Conservation (phyloP, 2,113 vertebrate genomes). For the Oryzias javanicus region DNA sequence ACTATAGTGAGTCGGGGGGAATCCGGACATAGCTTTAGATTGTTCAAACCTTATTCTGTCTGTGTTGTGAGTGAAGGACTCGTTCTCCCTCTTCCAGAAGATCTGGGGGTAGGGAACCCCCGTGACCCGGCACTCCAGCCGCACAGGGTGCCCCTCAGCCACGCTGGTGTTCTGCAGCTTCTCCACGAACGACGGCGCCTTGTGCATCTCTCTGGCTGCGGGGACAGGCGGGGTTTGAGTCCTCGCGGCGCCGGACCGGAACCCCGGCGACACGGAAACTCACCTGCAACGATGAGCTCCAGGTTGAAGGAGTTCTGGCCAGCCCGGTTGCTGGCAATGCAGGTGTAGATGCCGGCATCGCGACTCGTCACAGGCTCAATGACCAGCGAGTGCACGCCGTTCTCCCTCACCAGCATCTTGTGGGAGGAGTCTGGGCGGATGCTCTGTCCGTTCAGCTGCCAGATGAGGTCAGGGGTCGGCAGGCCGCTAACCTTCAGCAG, state of each 20-base stretch:
- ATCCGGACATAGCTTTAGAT: too few species aligned
- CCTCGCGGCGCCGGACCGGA: not conserved
- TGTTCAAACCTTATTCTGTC: constrained; percentile 87
- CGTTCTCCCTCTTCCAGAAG: constrained; percentile 98
- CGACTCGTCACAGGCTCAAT: constrained; percentile 90
- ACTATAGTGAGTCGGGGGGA: too few species aligned
- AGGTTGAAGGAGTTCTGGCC: constrained; percentile 96
- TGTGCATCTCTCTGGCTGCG: constrained; percentile 94
- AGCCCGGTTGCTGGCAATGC: constrained; percentile 91
- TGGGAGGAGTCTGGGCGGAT: constrained; percentile 90
- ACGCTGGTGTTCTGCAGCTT: constrained; percentile 98
- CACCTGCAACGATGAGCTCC: constrained; percentile 96
- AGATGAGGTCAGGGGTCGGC: constrained; percentile 93
- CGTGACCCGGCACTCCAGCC: constrained; percentile 89
- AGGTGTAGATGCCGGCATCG: constrained; percentile 94
- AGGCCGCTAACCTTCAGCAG: constrained; percentile 88
- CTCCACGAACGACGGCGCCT: constrained; percentile 88
- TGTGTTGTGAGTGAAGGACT: constrained; percentile 96
- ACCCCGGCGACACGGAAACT: not conserved
- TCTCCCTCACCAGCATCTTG: constrained; percentile 97
- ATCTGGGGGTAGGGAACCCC: constrained; percentile 91
- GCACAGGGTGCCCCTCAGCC: constrained; percentile 91
- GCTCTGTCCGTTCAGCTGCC: constrained; percentile 91
- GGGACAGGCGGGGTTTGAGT: not conserved
- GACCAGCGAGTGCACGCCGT: constrained; percentile 93